Conservation (phyloP, 2,797 vertebrate genomes). For the Hyperoplus immaculatus region DNA sequence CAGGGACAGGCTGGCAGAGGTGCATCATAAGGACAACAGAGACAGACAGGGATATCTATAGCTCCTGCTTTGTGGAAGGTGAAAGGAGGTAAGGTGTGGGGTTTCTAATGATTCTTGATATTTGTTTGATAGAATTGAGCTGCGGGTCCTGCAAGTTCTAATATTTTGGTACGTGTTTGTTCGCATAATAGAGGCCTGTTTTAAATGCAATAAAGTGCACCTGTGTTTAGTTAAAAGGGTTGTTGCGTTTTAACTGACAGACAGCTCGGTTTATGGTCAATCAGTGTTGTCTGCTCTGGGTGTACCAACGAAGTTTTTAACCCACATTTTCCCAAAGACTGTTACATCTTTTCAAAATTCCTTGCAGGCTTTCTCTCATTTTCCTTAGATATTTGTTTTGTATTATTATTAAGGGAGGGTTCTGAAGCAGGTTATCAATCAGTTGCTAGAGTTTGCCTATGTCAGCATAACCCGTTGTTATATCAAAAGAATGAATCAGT, state of each 20-base stretch:
- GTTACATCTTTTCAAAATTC: constrained; percentile 36
- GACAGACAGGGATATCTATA: constrained; percentile 47
- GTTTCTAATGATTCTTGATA: constrained; percentile 5
- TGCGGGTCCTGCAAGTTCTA: background rate
- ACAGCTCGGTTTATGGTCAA: background rate
- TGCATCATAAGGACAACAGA: constrained; percentile 52
- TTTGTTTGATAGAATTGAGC: background rate
- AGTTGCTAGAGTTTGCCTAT: constrained; percentile 10
- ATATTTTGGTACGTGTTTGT: background rate
- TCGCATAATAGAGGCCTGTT: background rate
- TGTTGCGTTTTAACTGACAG: background rate
- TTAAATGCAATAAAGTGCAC: background rate
- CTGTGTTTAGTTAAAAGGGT: constrained; percentile 16
- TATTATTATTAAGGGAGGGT: background rate
- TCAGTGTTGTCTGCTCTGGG: background rate
- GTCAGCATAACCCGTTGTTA: constrained; percentile 30
- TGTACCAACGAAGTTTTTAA: constrained; percentile 14
- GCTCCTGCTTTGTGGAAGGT: constrained; percentile 41
- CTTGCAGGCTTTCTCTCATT: constrained; percentile 31
- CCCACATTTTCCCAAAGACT: constrained; percentile 38
- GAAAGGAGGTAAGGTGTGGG: constrained; percentile 64
- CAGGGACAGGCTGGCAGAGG: constrained; percentile 56
- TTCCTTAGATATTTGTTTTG: constrained; percentile 25
- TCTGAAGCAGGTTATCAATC: constrained; percentile 16
- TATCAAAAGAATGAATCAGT: constrained; percentile 32